Evolutionary conservation across 2,113 vertebrate genomes (phyloP).

Genomic region (Aegotheles bennettii): DNA sequence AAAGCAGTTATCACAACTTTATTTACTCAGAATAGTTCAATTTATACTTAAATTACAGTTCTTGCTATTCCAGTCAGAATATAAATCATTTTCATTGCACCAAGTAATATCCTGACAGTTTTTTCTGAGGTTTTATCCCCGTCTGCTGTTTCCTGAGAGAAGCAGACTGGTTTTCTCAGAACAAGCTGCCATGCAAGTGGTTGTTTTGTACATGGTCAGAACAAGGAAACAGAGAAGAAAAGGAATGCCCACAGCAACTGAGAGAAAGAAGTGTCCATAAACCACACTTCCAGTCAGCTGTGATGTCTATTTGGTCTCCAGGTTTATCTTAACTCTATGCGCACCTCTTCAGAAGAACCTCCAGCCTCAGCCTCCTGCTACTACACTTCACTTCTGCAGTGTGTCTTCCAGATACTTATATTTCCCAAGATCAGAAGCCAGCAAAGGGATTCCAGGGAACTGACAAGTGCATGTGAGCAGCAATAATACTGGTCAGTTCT

Average conservation of each 20-base stretch:
- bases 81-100: background rate
- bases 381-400: background rate
- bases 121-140: background rate
- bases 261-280: background rate
- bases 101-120: background rate
- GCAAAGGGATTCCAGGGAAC: background rate
- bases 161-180: background rate
- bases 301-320: background rate
- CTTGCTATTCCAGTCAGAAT: background rate
- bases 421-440: background rate
- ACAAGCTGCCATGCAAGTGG: constrained; percentile 5
- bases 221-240: background rate
- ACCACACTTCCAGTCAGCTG: background rate
- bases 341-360: background rate
- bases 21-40: background rate
- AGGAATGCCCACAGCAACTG: background rate
- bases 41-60: background rate
- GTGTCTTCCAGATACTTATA: background rate
- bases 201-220: background rate
- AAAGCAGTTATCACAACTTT: background rate
- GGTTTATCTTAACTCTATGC: background rate
- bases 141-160: background rate
- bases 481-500: background rate
- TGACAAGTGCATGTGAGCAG: background rate
- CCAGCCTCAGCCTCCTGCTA: background rate